Evolutionary conservation across 2,113 vertebrate species (phyloP).

Genomic region (Indicator maculatus): DNA sequence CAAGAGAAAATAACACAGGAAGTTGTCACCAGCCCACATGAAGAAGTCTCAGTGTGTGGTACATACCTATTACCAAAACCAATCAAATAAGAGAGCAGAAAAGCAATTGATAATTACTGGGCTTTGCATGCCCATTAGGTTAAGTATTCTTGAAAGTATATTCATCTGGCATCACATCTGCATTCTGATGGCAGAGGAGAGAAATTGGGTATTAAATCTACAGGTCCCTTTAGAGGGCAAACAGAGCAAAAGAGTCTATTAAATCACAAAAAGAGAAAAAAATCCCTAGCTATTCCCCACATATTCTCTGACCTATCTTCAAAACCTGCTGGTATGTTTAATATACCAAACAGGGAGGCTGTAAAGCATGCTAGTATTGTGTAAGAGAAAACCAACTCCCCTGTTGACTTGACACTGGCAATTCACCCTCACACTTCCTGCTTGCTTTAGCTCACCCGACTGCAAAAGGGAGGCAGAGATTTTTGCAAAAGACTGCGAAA

Average conservation of each 20-base stretch:
- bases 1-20: neutral
- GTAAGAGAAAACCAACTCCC: neutral
- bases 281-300: neutral
- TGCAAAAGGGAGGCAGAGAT: neutral
- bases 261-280: neutral
- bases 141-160: constrained; percentile 51
- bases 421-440: neutral
- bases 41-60: neutral
- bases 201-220: constrained; percentile 7
- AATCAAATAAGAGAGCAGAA: neutral
- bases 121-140: constrained; percentile 50
- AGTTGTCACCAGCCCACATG: neutral
- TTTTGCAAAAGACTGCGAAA: neutral
- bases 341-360: neutral
- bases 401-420: neutral
- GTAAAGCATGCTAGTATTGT: neutral
- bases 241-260: neutral
- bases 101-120: constrained; percentile 33
- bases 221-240: neutral
- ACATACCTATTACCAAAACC: neutral
- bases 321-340: neutral
- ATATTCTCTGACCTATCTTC: neutral
- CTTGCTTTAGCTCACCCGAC: neutral
- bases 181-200: constrained; percentile 2
- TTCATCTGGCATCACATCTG: constrained; percentile 27